Base-by-base conservation (phyloP, 2,888 invertebrate genomes). In the Leptarthrus brevirostris region DNA sequence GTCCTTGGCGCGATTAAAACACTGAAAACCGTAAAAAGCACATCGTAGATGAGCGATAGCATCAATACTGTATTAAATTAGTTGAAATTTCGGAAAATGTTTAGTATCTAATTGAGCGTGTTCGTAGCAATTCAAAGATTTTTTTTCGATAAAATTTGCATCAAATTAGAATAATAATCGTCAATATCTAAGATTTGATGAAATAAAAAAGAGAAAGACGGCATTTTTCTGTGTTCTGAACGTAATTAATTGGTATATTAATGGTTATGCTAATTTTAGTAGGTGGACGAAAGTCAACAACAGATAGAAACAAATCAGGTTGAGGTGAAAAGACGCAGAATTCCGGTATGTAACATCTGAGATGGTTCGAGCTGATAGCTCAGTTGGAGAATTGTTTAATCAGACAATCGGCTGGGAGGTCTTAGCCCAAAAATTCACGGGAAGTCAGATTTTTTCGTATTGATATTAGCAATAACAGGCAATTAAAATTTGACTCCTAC, bases 281-380 rank as follows among this genome's bases (percentile, higher is more conserved):
- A 61, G 61, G 61, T 40, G 61, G 61, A 61, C 61, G 20, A 61
- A 36, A 61, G 61, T 34, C 61, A 36, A 61, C 61, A 61, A 40
- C 56, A 56, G 16, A 56, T 56, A 30, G 30, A 56, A 30, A 56
- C 56, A 56, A 61, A 61, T 61, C 61, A 61, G 61, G 61, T 40
- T 56, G 40, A 61, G 40, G 61, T 61, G 61, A 40, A 61, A 40
- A 61, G 36, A 61, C 61, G 22, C 40, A 61, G 61, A 61, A 61
- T 40, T 61, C 40, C 61, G 40, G 16, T 14, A 10, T 44, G 44
- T 44, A 44, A 14, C 16, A n/a, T 10, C 2, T 12, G 61, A 20
- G 36, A 61, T 61, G 36, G 16, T 30, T 56, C 16, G 26, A 30
- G 16, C 61, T 36, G 36, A 61, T 36, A 56, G 6, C 56, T 14